Evolutionary conservation across 2,113 vertebrate species (phyloP), one percentile per base, ranked within the genome.

Genomic region (Campylomormyrus numenius): DNA sequence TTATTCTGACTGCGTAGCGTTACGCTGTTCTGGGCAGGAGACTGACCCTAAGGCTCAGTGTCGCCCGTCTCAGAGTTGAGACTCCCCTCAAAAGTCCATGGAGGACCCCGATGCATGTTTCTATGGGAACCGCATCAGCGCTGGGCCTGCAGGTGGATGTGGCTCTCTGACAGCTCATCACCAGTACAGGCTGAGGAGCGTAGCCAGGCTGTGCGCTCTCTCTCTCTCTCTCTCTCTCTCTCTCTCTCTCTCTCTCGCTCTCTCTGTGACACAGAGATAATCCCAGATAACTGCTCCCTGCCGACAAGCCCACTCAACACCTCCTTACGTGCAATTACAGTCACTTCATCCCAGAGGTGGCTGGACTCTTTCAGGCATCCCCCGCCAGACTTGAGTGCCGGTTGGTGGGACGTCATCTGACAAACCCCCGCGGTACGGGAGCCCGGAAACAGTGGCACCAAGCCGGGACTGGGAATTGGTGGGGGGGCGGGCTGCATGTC

Each of bases 301-400:
- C 89, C 93, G 94, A 95, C 93, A 95, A 92, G 86, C 91, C 90
- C 92, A 93, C n/a, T 95, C 92, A 62, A 92, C 91, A 53, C 92
- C 90, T 92, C 88, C 90, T 90, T 5, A 31, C 56, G 85, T 27
- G 90, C 27, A 90, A 91, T 53, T 77, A 83, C 91, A 35, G 86
- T n/a, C 31, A 52, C 52, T 19, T 49, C 48, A 85, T 91, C 91
- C 90, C 87, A 31, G 31, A 39, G 88, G 15, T 86, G 91, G 90
- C 87, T 93, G 89, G n/a, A 39, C 88, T 87, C 45, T 15, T 52
- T 35, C 56, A 42, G 77, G 58, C 86, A 87, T 90, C 39, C 56
- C 15, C 10, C 77, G 53, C 84, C 50, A 66, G 11, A 19, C 27
- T 49, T 66, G 42, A 46, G 45, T 24, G 42, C 8, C 17, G 83